Conservation (phyloP, 2,797 vertebrate species). For the Perodicticus potto region DNA sequence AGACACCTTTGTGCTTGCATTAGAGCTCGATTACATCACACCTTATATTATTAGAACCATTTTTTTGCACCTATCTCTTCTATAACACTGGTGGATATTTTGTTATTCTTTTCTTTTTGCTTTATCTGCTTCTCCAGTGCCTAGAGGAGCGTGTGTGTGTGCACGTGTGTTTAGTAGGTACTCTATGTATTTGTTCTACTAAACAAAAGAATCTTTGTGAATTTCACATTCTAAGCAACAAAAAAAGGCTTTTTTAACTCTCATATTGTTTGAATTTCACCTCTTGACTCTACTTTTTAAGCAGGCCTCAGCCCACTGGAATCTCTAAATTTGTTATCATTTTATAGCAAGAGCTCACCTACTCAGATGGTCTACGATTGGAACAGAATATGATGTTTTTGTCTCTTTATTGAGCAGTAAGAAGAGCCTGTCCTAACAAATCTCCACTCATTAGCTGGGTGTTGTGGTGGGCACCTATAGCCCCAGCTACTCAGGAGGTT, state of each 20-base stretch:
- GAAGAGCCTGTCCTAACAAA: neutral
- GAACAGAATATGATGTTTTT: neutral
- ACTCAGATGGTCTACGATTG: conserved; percentile 1
- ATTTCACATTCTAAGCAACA: conserved; percentile 18
- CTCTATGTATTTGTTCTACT: neutral
- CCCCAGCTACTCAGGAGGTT: too few relatives aligned
- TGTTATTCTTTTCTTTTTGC: neutral
- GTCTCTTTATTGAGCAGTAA: neutral
- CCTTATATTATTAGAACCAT: neutral
- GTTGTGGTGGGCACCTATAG: too few relatives aligned
- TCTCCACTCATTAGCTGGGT: neutral
- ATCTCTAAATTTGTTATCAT: conserved; percentile 29
- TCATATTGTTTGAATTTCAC: conserved; percentile 13
- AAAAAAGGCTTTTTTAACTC: neutral
- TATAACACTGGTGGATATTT: neutral
- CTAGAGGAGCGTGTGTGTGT: neutral
- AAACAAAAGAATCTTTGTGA: conserved; percentile 21
- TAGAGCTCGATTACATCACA: neutral
- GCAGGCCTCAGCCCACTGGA: neutral
- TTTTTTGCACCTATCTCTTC: neutral
- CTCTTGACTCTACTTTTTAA: conserved; percentile 29
- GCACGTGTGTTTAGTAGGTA: neutral
- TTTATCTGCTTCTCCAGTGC: neutral
- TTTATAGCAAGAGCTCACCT: neutral
- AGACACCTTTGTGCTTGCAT: neutral